Evolutionary conservation across 2,888 invertebrate species (phyloP).

Genomic region (Coelopa pilipes): DNA sequence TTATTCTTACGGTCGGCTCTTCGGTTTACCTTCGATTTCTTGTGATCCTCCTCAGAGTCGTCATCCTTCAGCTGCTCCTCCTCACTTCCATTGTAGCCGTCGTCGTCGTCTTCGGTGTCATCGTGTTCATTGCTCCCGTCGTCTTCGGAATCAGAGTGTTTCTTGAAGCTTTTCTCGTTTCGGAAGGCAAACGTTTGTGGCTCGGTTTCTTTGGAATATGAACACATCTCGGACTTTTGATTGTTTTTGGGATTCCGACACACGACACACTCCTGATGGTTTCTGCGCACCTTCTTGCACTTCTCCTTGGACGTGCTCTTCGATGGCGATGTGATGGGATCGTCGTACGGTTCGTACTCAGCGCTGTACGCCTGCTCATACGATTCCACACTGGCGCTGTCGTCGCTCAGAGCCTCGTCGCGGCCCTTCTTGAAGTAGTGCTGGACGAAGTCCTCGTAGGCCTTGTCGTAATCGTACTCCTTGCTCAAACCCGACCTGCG

Average conservation of each 20-base stretch:
- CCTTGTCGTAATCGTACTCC: constrained; percentile 57
- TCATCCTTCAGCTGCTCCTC: not conserved
- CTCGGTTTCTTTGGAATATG: constrained; percentile 79
- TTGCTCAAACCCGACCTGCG: constrained; percentile 41
- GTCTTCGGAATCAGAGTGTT: constrained; percentile 42
- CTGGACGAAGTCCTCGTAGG: constrained; percentile 61
- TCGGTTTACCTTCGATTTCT: not conserved
- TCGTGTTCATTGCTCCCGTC: constrained; percentile 68
- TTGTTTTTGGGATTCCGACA: constrained; percentile 81
- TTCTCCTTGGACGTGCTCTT: constrained; percentile 41
- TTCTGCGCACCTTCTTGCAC: constrained; percentile 74
- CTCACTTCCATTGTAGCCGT: not conserved
- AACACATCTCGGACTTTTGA: constrained; percentile 82
- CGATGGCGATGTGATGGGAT: constrained; percentile 37
- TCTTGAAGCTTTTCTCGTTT: constrained; percentile 68
- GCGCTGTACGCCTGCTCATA: constrained; percentile 38
- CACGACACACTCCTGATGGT: constrained; percentile 73
- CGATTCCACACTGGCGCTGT: constrained; percentile 38
- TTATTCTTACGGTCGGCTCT: not conserved
- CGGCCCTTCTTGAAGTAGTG: constrained; percentile 69
- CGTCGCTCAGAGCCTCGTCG: constrained; percentile 37
- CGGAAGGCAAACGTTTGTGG: constrained; percentile 78
- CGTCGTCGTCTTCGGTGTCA: constrained; percentile 36
- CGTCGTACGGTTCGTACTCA: constrained; percentile 36
- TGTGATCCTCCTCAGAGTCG: constrained; percentile 37